Evolutionary conservation across 2,888 invertebrate genomes (phyloP).

Genomic region (Lepidonotus clava): DNA sequence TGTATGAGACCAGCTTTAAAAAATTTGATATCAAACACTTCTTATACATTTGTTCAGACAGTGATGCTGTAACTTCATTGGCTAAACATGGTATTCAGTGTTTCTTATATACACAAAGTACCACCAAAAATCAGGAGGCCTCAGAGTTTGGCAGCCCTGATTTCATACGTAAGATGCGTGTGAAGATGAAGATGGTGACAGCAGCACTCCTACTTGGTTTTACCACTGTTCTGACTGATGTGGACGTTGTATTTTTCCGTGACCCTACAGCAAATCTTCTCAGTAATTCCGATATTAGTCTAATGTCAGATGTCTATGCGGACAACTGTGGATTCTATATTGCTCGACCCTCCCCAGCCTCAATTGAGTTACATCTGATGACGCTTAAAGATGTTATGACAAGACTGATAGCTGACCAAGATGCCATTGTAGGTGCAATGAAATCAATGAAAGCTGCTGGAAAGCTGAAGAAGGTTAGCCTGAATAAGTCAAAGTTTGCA

Average conservation of each 20-base stretch:
- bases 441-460: not conserved
- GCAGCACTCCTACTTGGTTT: conserved; percentile 37
- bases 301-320: not conserved
- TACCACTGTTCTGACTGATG: conserved; percentile 29
- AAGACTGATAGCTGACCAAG: not conserved
- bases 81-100: not conserved
- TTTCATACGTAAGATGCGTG: conserved; percentile 14
- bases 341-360: conserved; percentile 1
- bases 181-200: conserved; percentile 48
- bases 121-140: not conserved
- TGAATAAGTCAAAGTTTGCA: conserved; percentile 26
- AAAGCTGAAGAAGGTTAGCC: not conserved
- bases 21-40: conserved; percentile 15
- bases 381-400: not conserved
- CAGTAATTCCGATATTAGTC: conserved; percentile 43
- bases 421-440: not conserved
- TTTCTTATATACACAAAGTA: not conserved
- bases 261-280: conserved; percentile 49
- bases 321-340: conserved; percentile 52
- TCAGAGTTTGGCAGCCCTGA: conserved; percentile 42
- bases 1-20: conserved; percentile 16
- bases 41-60: not conserved
- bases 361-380: not conserved
- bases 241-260: conserved; percentile 37
- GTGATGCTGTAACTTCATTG: not conserved